phyloP scores from a whole-genome alignment of 1,140 invertebrate species.

The Drosophila eugracilis region DNA sequence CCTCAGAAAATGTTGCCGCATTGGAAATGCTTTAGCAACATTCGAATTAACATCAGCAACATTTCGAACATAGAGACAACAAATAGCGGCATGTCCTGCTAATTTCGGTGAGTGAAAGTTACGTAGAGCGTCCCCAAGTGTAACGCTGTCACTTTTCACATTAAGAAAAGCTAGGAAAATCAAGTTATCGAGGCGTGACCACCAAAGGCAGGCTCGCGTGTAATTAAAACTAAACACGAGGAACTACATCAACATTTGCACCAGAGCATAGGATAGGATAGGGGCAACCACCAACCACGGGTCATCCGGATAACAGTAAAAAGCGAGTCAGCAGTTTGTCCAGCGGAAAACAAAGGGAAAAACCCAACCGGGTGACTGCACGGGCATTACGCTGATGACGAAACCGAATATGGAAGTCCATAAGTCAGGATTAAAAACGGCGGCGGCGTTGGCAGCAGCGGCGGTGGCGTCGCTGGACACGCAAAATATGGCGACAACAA shows the following conservation, averaged over 20 bases:
- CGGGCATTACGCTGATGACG: constrained; percentile 61
- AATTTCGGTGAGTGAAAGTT: constrained; percentile 41
- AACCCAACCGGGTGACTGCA: constrained; percentile 20
- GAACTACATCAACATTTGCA: constrained; percentile 21
- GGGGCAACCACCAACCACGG: constrained; percentile 5
- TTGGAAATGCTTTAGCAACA: constrained; percentile 43
- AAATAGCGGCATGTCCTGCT: constrained; percentile 26
- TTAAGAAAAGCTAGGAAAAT: constrained; percentile 30
- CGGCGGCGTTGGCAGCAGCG: constrained; percentile 3
- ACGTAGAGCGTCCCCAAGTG: constrained; percentile 16
- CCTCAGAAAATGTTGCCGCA: neutral
- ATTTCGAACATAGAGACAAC: constrained; percentile 31
- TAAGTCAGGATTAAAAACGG: constrained; percentile 78
- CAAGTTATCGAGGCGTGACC: constrained; percentile 61
- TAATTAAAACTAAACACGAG: constrained; percentile 78
- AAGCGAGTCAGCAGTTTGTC: constrained; percentile 61
- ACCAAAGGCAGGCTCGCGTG: constrained; percentile 62
- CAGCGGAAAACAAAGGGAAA: constrained; percentile 35
- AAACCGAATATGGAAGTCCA: constrained; percentile 63
- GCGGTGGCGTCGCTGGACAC: no score
- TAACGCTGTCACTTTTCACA: constrained; percentile 34
- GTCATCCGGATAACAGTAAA: constrained; percentile 25
- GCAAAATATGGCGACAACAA: constrained; percentile 69
- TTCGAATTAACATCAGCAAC: constrained; percentile 26
- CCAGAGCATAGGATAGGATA: neutral